These are phyloP conservation scores for Lucinisca nassula DNA, from an alignment of 2,888 invertebrate species.

Conservation along the genomic window DNA sequence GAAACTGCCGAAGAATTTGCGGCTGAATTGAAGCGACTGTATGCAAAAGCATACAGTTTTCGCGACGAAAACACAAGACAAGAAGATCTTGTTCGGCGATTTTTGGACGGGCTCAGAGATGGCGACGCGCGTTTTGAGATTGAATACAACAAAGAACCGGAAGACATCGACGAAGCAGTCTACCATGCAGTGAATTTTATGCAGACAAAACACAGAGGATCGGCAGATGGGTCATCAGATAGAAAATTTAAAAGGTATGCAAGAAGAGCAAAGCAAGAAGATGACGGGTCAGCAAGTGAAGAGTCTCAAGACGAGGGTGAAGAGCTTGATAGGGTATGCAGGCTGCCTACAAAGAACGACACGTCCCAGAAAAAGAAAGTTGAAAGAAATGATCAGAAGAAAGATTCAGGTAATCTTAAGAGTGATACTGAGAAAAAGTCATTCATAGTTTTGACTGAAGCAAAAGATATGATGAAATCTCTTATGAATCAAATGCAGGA, in stretches of 20 bases:
- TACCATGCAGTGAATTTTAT: slow-evolving; percentile 33
- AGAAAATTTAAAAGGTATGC: background rate
- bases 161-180: slow-evolving; percentile 28
- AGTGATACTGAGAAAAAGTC: background rate
- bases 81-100: slow-evolving; percentile 21
- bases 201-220: background rate
- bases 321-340: too few relatives aligned
- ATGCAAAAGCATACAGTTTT: slow-evolving; percentile 23
- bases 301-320: background rate
- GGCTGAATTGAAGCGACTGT: slow-evolving; percentile 13
- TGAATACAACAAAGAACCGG: slow-evolving; percentile 24
- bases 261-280: background rate
- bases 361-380: background rate
- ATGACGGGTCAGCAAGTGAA: background rate
- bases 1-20: slow-evolving; percentile 36
- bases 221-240: background rate
- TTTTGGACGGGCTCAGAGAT: slow-evolving; percentile 28
- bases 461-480: background rate
- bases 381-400: background rate
- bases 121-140: slow-evolving; percentile 22
- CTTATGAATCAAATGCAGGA: background rate
- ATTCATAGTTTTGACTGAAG: background rate
- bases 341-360: background rate
- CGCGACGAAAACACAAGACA: slow-evolving; percentile 9
- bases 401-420: background rate